Conservation (phyloP, 1,140 invertebrate species). For the Zaprionus davidi region DNA sequence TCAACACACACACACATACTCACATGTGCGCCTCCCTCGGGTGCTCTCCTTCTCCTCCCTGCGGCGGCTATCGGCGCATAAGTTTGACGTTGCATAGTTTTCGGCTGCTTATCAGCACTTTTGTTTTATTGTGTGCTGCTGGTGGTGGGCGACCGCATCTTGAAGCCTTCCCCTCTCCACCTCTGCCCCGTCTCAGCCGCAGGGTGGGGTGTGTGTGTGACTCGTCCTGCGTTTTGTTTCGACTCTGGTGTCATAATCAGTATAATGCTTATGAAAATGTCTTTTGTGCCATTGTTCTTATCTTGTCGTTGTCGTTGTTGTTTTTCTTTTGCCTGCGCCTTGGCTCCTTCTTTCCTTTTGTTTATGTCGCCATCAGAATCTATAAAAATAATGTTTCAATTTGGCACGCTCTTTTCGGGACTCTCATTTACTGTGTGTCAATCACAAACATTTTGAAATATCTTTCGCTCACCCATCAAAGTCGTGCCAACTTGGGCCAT, state of each 20-base stretch:
- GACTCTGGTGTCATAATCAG: slow-evolving; percentile 78
- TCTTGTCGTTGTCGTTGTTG: slow-evolving; percentile 39
- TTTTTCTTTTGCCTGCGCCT: neutral
- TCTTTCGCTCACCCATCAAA: slow-evolving; percentile 17
- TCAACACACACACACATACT: neutral
- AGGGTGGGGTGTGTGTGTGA: neutral
- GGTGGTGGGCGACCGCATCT: slow-evolving; percentile 1
- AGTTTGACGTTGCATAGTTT: slow-evolving; percentile 72
- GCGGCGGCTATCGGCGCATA: slow-evolving; percentile 32
- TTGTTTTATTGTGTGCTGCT: slow-evolving; percentile 64
- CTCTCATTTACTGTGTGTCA: slow-evolving; percentile 55
- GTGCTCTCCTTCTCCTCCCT: slow-evolving; percentile 5
- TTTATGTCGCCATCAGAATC: slow-evolving; percentile 51
- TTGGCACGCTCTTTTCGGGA: slow-evolving; percentile 40
- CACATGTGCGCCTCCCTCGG: slow-evolving; percentile 51
- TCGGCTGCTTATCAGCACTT: slow-evolving; percentile 77
- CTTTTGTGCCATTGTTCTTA: slow-evolving; percentile 65
- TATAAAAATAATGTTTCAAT: slow-evolving; percentile 79
- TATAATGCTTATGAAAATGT: slow-evolving; percentile 84
- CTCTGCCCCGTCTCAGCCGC: neutral
- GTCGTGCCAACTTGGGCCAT: neutral
- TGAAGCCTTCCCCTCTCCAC: neutral
- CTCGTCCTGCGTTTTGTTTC: slow-evolving; percentile 47
- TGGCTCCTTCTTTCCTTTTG: slow-evolving; percentile 15
- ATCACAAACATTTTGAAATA: slow-evolving; percentile 52